These are phyloP conservation scores for Pachyramphus minor DNA, from an alignment of 2,113 vertebrate genomes.

Conservation along the genomic window DNA sequence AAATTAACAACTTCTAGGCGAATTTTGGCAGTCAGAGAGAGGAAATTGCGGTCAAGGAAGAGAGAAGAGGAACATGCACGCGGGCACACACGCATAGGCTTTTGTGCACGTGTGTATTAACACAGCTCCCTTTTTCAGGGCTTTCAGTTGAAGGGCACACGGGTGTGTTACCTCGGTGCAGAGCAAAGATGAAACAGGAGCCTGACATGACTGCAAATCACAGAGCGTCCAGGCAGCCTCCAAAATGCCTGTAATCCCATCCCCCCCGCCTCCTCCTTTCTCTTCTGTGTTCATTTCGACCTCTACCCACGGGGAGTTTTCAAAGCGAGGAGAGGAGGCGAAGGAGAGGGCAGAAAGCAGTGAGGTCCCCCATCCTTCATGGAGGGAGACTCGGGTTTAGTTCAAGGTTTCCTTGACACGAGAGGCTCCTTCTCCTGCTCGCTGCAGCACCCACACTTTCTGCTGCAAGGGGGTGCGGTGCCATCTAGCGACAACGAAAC, in stretches of 20 bases:
- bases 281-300: background rate
- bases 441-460: rapidly evolving
- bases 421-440: too few relatives aligned
- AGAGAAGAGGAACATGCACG: background rate
- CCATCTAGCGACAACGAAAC: conserved; percentile 20
- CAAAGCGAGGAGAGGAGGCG: background rate
- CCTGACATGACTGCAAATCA: background rate
- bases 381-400: background rate
- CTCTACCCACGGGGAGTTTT: background rate
- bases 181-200: background rate
- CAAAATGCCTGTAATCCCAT: background rate
- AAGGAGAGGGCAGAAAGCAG: background rate
- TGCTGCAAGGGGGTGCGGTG: background rate
- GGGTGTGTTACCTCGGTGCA: background rate
- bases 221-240: background rate
- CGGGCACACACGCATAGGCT: background rate
- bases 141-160: background rate
- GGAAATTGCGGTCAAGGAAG: background rate
- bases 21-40: background rate
- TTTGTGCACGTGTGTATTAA: background rate
- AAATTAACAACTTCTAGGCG: background rate
- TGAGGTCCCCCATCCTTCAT: rapidly evolving
- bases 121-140: background rate
- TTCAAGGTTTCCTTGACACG: rapidly evolving
- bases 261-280: background rate